Percentiles rank a stretch among this genome's conserved stretches.
phyloP scores from a whole-genome alignment of 2,797 vertebrate genomes.

The Sciurus vulgaris region DNA sequence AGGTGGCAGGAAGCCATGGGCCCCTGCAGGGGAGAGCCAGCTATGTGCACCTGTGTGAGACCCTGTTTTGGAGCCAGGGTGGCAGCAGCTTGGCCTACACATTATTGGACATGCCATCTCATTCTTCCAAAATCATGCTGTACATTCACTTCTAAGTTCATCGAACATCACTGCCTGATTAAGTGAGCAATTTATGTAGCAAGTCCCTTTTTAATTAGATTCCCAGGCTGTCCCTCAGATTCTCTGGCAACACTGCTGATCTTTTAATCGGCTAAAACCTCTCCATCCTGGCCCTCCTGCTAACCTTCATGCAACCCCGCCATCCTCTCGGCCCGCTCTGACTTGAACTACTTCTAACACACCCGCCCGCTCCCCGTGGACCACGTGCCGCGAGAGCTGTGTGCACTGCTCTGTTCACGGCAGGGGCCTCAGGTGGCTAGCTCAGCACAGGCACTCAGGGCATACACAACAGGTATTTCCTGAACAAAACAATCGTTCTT shows the following conservation, averaged over 20 bases:
- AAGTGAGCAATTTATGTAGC: not conserved
- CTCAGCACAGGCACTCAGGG: not conserved
- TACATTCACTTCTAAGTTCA: not conserved
- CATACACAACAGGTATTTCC: not conserved
- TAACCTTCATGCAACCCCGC: not conserved
- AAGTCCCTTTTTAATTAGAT: slow-evolving; percentile 4
- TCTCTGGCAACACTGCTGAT: not conserved
- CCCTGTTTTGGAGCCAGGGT: fast-evolving
- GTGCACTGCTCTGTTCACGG: too few relatives aligned
- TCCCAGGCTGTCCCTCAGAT: not conserved
- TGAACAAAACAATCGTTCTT: not conserved
- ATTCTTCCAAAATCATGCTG: not conserved
- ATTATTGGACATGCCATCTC: not conserved
- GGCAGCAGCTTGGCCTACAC: too few relatives aligned
- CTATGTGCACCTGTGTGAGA: not conserved
- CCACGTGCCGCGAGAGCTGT: fast-evolving
- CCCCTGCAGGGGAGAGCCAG: not conserved
- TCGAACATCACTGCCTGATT: not conserved
- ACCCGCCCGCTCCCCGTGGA: not conserved
- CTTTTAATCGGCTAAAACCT: not conserved
- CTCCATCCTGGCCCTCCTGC: not conserved
- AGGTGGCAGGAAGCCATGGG: not conserved
- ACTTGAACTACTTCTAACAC: fast-evolving
- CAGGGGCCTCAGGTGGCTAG: not conserved
- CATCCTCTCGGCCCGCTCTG: not conserved